Evolutionary conservation across 2,888 invertebrate genomes (phyloP), one percentile per base, ranked within the genome.

Genomic region (Amphiduros pacificus): DNA sequence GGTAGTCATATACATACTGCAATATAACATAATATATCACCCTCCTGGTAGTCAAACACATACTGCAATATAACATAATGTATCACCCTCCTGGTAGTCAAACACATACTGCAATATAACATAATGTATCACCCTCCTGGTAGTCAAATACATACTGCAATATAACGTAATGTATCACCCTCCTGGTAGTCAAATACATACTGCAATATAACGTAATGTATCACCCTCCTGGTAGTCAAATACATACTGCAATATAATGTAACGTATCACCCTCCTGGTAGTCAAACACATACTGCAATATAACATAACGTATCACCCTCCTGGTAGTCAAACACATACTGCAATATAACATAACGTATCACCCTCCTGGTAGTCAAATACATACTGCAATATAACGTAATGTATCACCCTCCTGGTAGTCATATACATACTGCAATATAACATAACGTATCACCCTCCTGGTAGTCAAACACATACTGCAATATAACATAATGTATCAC

Each of bases 371-470:
- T 78, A 84, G 73, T 85, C 82, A 73, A 85, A 86, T 14, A 80
- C 83, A 67, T 80, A 74, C 84, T 85, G 72, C 27, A 68, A 66
- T 22, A 28, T 57, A 52, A 22, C 5, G 5, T 11, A 6, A 44
- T 44, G 5, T n/a, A 9, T 5, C 6, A n/a, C 5, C n/a, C n/a
- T n/a, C n/a, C n/a, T n/a, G n/a, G n/a, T n/a, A n/a, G n/a, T n/a
- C n/a, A n/a, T n/a, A n/a, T n/a, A n/a, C n/a, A n/a, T n/a, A n/a
- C 86, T 11, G 85, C 86, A 51, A 85, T 80, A 77, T 85, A 86
- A 2, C 83, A 84, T 73, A 83, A 86, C 36, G 78, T 74, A 66
- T 85, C 85, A 0, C 77, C 80, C 4, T 65, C 69, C 2, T 75
- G 67, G 72, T 78, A 84, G 73, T 85, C 82, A 73, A 85, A 86